Evolutionary conservation across 1,140 invertebrate species (phyloP).

Genomic region (Drosophila orena): DNA sequence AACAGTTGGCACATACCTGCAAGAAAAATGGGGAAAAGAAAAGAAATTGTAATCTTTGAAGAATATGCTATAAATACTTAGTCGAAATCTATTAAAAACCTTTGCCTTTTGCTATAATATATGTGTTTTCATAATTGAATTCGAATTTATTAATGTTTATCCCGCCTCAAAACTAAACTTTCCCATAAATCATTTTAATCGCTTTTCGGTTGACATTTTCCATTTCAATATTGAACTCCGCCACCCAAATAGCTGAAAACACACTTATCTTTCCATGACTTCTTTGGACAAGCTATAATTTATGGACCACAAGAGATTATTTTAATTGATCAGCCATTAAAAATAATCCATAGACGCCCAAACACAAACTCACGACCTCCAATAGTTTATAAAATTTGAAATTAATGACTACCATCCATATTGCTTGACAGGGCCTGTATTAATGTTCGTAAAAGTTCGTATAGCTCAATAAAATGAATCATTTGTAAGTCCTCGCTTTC

Average conservation of each 20-base stretch:
- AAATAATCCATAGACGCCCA: slow-evolving; percentile 2
- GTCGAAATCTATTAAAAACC: too few species aligned
- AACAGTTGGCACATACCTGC: slow-evolving; percentile 67
- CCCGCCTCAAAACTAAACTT: background rate
- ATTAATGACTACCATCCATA: background rate
- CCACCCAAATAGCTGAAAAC: background rate
- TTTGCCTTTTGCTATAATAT: too few species aligned
- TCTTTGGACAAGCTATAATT: slow-evolving; percentile 1
- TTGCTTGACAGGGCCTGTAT: background rate
- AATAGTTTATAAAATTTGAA: background rate
- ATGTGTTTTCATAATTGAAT: too few species aligned
- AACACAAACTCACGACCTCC: background rate
- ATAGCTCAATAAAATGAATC: background rate
- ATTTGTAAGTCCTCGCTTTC: background rate
- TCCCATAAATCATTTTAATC: slow-evolving; percentile 1
- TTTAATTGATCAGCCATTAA: slow-evolving; percentile 10
- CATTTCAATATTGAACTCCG: slow-evolving; percentile 7
- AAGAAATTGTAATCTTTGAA: too few species aligned
- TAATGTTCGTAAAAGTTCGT: background rate
- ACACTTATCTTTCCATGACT: background rate
- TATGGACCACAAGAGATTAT: slow-evolving; percentile 1
- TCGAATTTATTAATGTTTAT: background rate
- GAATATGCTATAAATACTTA: too few species aligned
- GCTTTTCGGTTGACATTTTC: background rate
- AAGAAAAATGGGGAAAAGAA: slow-evolving; percentile 13